Conservation (phyloP, 2,888 invertebrate genomes). For the Trimorus sp. region DNA sequence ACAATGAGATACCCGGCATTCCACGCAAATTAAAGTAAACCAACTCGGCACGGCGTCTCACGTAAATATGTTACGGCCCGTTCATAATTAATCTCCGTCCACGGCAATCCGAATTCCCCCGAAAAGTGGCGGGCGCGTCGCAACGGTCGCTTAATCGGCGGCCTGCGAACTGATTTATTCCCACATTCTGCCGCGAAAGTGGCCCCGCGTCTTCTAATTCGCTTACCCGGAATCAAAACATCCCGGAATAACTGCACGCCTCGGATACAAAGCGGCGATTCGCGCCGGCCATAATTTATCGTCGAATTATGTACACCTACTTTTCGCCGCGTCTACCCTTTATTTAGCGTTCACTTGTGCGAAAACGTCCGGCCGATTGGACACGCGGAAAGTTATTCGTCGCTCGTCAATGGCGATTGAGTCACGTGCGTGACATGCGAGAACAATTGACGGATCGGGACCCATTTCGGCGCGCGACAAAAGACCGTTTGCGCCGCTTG, state of each 20-base stretch:
- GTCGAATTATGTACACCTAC: constrained; percentile 47
- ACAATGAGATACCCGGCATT: constrained; percentile 37
- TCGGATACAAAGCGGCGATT: constrained; percentile 20
- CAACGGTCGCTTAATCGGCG: too few relatives aligned
- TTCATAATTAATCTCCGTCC: constrained; percentile 43
- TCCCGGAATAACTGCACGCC: constrained; percentile 11
- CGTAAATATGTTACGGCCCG: constrained; percentile 28
- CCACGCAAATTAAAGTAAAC: constrained; percentile 55
- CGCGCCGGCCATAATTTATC: constrained; percentile 35
- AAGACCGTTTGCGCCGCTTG: constrained; percentile 48
- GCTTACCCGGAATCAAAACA: neutral
- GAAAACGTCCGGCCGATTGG: constrained; percentile 49
- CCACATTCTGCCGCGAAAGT: neutral
- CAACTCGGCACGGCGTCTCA: neutral
- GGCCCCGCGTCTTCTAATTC: constrained; percentile 8
- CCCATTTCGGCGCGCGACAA: constrained; percentile 34
- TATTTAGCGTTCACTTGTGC: constrained; percentile 39
- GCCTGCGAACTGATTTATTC: neutral
- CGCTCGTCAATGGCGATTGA: constrained; percentile 39
- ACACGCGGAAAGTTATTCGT: constrained; percentile 44
- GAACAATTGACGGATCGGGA: constrained; percentile 53
- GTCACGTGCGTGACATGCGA: constrained; percentile 54
- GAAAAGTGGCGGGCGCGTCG: constrained; percentile 7
- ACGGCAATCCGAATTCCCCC: constrained; percentile 21
- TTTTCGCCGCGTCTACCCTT: constrained; percentile 43